Evolutionary conservation across 2,797 vertebrate genomes (phyloP), one percentile per base, ranked within the genome.

Genomic region (Peromyscus nudipes): DNA sequence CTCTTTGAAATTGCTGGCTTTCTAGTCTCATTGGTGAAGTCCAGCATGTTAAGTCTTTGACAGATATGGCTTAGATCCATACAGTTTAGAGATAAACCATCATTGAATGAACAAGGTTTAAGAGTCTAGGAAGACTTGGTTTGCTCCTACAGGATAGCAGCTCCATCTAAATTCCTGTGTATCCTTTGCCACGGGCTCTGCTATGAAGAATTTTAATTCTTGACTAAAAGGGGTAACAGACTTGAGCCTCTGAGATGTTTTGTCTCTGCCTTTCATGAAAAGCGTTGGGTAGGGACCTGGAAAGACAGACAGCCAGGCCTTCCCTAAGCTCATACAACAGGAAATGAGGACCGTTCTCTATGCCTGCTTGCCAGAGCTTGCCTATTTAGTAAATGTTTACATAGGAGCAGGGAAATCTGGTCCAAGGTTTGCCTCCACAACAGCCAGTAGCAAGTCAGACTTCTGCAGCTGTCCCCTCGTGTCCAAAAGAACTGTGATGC

Each of bases 361-460:
- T 71, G 29, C 85, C 85, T 92, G 13, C 29, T 82, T 95, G 37
- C 67, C 90, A 71, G 75, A 46, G 67, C 6, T 19, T 60, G 25
- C 92, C 89, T 92, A 95, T 79, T 96, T 94, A 79, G 40, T 73
- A 80, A 49, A 27, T 92, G 79, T 85, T 96, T 91, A 62, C 73
- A 40, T 65, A 34, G 52, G 11, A 62, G 31, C 57, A 71, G 52
- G 29, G 21, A 92, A 80, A 84, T 87, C 75, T 87, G 62, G 65
- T 82, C 52, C 85, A 46, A 77, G 77, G 62, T 89, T 95, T 95
- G 60, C 65, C 93, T 89, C 92, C 49, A 19, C 92, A 73, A 2
- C 60, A 85, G 43, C 76, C n/a, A 75, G 17, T 64, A 90, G 23
- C 27, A 80, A 97, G 73, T 95, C 75, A 89, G 16, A 64, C 29